Conservation (phyloP, 2,888 invertebrate species). For the Rhogogaster chlorosoma region DNA sequence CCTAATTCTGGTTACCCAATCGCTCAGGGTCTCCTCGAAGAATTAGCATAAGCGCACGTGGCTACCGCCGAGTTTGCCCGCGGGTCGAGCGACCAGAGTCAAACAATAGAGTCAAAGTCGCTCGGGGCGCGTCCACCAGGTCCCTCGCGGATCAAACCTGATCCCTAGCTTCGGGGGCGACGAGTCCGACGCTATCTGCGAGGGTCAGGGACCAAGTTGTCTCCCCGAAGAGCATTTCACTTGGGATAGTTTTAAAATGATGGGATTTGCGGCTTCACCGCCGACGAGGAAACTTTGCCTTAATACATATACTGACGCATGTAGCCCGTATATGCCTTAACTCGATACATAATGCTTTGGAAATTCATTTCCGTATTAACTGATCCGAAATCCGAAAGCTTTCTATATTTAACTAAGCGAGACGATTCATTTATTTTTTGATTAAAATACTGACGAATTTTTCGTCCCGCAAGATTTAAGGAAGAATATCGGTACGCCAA, state of each 20-base stretch:
- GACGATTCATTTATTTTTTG: neutral
- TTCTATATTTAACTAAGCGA: neutral
- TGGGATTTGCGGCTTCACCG: conserved; percentile 53
- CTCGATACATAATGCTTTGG: neutral
- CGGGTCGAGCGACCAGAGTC: conserved; percentile 38
- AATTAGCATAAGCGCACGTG: conserved; percentile 50
- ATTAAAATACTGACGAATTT: neutral
- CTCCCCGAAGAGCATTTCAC: conserved; percentile 56
- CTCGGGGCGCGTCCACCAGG: conserved; percentile 62
- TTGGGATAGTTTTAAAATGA: conserved; percentile 67
- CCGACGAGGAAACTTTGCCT: neutral
- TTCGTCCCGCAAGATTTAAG: too few relatives aligned
- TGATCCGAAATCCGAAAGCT: neutral
- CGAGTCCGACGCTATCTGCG: conserved; percentile 66
- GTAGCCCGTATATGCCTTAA: neutral
- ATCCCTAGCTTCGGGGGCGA: conserved; percentile 67
- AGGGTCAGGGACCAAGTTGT: conserved; percentile 61
- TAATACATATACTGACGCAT: neutral
- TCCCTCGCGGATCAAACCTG: conserved; percentile 68
- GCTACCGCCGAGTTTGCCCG: conserved; percentile 7
- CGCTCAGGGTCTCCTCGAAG: conserved; percentile 20
- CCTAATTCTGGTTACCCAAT: neutral
- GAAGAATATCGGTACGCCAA: neutral
- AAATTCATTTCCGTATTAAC: neutral
- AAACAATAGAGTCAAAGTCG: conserved; percentile 46